Evolutionary conservation across 23 tunicate species (phyloP), one percentile per base, ranked within the genome.

Genomic region (Halocynthia aurantium): DNA sequence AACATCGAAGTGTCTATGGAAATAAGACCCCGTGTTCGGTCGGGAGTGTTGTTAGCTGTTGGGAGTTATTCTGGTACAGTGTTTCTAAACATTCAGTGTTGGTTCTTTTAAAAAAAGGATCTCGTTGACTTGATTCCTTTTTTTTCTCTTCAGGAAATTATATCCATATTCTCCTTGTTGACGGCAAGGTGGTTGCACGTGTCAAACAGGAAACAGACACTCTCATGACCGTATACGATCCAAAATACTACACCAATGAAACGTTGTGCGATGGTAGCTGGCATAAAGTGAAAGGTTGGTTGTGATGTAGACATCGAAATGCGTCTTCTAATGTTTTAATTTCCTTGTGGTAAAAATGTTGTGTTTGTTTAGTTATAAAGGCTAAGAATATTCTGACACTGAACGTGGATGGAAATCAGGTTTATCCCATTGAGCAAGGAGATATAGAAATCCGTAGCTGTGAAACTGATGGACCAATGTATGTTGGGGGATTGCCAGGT

Each of bases 231-330:
- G 53, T 77, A 20, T 91, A 85, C 58, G 83, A 89, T 62, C 90
- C 97, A 44, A 8, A 67, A 11, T 6, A 66, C 17, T 82, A 53
- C 56, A 81, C 70, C 0, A 31, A 31, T 31, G 49, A 51, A 20
- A 83, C 40, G 72, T 52, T 91, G 7, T 91, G 97, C 51, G 97
- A 91, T 72, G 97, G 97, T 13, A 31, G 66, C 11, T 91, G 97
- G 97, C 97, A 91, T 67, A 52, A 71, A 19, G 72, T 91, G 6
- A 67, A 67, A 31, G 90, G 97, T 91, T 51, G 62, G 74, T 62
- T 20, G 17, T 52, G 5, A 72, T 15, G 17, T n/a, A n/a, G 13
- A 17, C 17, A 15, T 15, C n/a, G n/a, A 15, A 15, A 15, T 60
- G n/a, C 17, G n/a, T 60, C 17, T 60, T n/a, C 2, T 12, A 44